Evolutionary conservation across 2,113 vertebrate genomes (phyloP).

Genomic region (Platichthys stellatus): DNA sequence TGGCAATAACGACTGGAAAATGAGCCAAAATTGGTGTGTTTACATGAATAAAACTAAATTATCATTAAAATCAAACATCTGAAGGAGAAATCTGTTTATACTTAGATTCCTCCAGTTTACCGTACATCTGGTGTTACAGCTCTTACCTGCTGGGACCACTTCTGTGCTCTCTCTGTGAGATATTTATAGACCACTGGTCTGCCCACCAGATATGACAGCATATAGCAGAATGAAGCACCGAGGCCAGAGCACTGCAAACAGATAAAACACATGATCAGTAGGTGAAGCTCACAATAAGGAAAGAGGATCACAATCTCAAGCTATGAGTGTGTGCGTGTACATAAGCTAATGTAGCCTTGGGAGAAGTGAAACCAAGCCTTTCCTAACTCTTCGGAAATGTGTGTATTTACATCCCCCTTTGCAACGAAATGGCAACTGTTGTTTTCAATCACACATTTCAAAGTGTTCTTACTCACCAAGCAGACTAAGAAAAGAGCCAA

Average conservation of each 20-base stretch:
- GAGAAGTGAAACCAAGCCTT: background rate
- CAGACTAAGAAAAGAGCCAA: constrained; percentile 97
- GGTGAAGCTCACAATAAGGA: background rate
- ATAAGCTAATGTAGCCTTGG: too few relatives aligned
- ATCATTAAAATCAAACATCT: background rate
- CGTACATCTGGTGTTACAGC: background rate
- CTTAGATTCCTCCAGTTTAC: background rate
- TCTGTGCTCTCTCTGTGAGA: constrained; percentile 93
- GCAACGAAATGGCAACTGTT: background rate
- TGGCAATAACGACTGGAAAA: too few relatives aligned
- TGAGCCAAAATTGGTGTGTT: too few relatives aligned
- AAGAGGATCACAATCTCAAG: background rate
- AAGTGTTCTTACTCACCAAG: constrained; percentile 86
- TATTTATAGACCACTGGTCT: constrained; percentile 97
- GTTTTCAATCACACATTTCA: constrained; percentile 13
- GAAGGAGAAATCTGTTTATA: background rate
- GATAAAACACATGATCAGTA: constrained; percentile 26
- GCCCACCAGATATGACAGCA: constrained; percentile 97
- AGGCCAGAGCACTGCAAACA: constrained; percentile 92
- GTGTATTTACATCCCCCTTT: background rate
- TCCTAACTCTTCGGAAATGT: too few relatives aligned
- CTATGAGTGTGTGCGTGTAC: background rate
- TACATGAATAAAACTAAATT: too few relatives aligned
- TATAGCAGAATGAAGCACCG: constrained; percentile 96
- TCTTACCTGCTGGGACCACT: constrained; percentile 97